Percentiles rank a stretch among this genome's conserved stretches.
phyloP scores from a whole-genome alignment of 2,113 vertebrate genomes.

The Oreochromis niloticus region DNA sequence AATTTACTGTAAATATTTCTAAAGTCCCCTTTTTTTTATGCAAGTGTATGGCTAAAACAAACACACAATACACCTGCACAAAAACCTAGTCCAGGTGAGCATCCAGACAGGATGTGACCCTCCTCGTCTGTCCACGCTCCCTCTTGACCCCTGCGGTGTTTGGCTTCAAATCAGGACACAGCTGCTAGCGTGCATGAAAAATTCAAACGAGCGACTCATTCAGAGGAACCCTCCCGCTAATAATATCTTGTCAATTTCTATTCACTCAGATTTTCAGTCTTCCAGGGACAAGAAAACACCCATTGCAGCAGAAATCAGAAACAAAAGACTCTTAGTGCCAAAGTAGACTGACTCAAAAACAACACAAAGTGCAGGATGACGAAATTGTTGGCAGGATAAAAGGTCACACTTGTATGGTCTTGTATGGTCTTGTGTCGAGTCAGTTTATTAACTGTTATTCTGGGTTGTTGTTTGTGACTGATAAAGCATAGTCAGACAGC shows the following conservation, averaged over 20 bases:
- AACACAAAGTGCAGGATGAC: neutral
- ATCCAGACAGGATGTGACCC: conserved; percentile 29
- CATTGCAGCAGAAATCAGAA: neutral
- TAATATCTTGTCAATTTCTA: neutral
- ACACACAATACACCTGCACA: conserved; percentile 11
- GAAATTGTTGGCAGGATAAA: neutral
- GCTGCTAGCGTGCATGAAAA: neutral
- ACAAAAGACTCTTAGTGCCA: neutral
- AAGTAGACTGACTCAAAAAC: neutral
- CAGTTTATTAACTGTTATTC: neutral
- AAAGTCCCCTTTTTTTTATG: neutral
- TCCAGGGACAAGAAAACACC: neutral
- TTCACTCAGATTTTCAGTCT: neutral
- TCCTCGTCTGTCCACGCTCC: neutral
- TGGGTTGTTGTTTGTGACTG: neutral
- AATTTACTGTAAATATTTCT: neutral
- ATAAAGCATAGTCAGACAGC: neutral
- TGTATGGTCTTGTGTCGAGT: neutral
- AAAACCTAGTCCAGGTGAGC: conserved; percentile 2
- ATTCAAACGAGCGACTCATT: neutral
- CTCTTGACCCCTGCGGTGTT: neutral
- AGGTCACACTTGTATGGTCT: neutral
- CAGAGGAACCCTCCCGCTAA: neutral
- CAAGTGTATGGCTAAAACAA: neutral
- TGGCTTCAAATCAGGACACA: neutral